Conservation (phyloP, 2,113 vertebrate genomes). For the Willisornis vidua region DNA sequence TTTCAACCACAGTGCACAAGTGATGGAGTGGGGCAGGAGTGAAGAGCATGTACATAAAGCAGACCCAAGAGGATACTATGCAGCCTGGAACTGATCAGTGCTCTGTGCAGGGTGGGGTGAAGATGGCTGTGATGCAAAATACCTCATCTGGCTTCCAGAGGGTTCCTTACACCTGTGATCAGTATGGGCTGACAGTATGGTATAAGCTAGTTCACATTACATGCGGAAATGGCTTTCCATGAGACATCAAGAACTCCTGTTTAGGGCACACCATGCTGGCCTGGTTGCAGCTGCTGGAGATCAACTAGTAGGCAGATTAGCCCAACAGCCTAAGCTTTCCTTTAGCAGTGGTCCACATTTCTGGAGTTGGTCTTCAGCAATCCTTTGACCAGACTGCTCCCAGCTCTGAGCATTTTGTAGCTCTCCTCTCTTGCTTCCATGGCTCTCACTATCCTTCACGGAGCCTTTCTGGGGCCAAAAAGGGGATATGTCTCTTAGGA, state of each 20-base stretch:
- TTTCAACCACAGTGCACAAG: not conserved
- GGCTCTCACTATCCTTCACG: not conserved
- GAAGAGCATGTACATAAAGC: not conserved
- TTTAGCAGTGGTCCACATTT: not conserved
- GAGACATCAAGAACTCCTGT: not conserved
- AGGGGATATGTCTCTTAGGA: not conserved
- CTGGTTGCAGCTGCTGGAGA: not conserved
- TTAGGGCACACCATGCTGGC: fast-evolving
- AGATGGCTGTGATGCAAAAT: not conserved
- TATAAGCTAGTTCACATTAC: not conserved
- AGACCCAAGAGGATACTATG: not conserved
- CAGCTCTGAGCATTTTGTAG: not conserved
- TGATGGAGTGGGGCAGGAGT: not conserved
- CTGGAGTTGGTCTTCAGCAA: not conserved
- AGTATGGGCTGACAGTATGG: not conserved
- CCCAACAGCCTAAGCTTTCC: not conserved
- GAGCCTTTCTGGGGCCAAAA: not conserved
- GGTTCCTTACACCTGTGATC: not conserved
- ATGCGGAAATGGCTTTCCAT: not conserved
- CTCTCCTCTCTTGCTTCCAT: not conserved
- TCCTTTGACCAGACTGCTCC: not conserved
- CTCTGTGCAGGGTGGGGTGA: not conserved
- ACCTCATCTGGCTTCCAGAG: not conserved
- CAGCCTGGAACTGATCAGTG: not conserved
- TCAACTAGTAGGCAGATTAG: not conserved